Base-by-base conservation (phyloP, 1,140 invertebrate species). In the Papilio xuthus region DNA sequence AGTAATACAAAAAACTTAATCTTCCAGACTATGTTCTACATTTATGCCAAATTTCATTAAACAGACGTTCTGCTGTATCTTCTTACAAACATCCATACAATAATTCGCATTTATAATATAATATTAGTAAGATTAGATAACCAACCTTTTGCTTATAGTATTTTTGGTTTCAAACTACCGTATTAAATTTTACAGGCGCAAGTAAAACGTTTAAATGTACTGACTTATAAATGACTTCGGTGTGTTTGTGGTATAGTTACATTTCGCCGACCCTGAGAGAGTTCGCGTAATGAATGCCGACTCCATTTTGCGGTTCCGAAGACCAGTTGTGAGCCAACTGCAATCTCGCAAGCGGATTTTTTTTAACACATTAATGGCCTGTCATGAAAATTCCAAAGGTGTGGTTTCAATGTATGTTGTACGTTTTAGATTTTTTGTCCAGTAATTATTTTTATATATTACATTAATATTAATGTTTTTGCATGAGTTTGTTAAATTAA, bases 251-350 rank as follows among this genome's bases (percentile, higher is more conserved):
- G 71, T 72, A 18, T 23, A 44, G 20, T 47, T 44, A 73, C 71
- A 73, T 73, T 47, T 73, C 4, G 50, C 41, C 69, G 37, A 42
- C 69, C 69, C 69, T 70, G 69, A 70, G 69, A 70, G 69, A 32
- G 69, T 20, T 70, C 71, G 71, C 20, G 71, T 73, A 73, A 73
- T 73, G 71, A 73, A 73, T 23, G 71, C 41, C 50, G 70, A 32
- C 47, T 60, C 47, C 72, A 75, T 79, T 75, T 75, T 79, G 78
- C 78, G 42, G 72, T 75, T 74, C 72, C 72, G 60, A 23, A 73
- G 71, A 44, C 71, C 47, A 60, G 73, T 74, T 75, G 78, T 69
- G 69, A 69, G 72, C 56, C 74, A 71, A 37, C 76, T 41, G 72
- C 60, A 32, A 60, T 79, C 56, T 79, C 50, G 60, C 12, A 42